Conservation (phyloP, 2,113 vertebrate genomes). For the Pungitius pungitius region DNA sequence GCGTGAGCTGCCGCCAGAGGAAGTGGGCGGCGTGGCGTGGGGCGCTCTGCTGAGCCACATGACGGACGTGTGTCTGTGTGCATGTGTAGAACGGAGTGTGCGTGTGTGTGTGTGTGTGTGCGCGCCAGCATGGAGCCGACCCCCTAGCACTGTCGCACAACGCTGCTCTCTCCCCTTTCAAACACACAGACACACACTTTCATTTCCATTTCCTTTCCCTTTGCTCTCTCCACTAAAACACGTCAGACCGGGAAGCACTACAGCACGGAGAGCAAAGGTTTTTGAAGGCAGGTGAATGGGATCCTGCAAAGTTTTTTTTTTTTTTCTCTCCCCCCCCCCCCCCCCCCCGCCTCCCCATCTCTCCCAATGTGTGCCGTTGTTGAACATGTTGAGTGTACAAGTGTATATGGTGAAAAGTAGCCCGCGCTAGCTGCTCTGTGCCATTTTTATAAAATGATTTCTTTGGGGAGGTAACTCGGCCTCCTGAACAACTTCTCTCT, state of each 20-base stretch:
- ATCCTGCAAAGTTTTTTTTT: constrained; percentile 75
- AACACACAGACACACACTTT: constrained; percentile 27
- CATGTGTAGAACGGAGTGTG: constrained; percentile 70
- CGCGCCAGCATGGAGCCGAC: constrained; percentile 36
- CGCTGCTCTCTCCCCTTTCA: constrained; percentile 53
- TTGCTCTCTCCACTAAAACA: constrained; percentile 79
- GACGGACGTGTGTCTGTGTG: constrained; percentile 70
- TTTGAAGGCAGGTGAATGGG: constrained; percentile 71
- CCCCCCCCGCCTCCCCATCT: neutral
- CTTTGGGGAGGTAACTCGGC: constrained; percentile 59
- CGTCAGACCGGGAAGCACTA: constrained; percentile 89
- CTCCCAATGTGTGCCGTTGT: constrained; percentile 89
- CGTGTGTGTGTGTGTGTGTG: too few species aligned
- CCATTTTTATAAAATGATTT: constrained; percentile 78
- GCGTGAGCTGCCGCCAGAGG: constrained; percentile 80
- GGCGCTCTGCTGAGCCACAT: constrained; percentile 87
- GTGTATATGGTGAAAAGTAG: constrained; percentile 96
- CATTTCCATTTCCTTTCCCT: constrained; percentile 67
- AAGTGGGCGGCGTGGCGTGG: constrained; percentile 65
- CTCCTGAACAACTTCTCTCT: constrained; percentile 82
- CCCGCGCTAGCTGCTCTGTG: constrained; percentile 97
- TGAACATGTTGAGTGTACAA: constrained; percentile 96
- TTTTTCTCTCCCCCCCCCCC: constrained; percentile 47
- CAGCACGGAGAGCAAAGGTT: constrained; percentile 78
- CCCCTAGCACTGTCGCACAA: constrained; percentile 58